A percentile compares a stretch with the other conserved stretches of the same genome.
Evolutionary conservation across 2,888 invertebrate species (phyloP).

Genomic region (Pterostichus niger): DNA sequence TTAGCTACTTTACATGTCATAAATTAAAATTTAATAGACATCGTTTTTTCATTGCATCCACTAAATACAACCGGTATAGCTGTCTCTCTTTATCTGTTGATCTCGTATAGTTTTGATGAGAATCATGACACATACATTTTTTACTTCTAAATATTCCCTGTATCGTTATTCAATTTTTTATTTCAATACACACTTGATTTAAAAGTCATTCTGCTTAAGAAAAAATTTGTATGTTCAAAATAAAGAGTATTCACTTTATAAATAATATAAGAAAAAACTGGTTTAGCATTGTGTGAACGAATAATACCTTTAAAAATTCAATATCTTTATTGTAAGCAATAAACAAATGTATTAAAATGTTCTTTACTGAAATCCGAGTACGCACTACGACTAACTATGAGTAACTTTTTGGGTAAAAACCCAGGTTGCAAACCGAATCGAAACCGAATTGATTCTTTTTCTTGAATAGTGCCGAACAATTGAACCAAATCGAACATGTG

Average conservation of each 20-base stretch:
- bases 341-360: neutral
- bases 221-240: neutral
- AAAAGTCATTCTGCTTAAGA: slow-evolving; percentile 42
- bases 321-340: neutral
- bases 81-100: slow-evolving; percentile 22
- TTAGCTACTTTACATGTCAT: slow-evolving; percentile 25
- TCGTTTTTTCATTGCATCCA: slow-evolving; percentile 4
- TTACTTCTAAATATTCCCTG: slow-evolving; percentile 23
- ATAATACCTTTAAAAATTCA: slow-evolving; percentile 25
- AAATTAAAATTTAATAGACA: slow-evolving; percentile 38
- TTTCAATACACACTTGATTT: slow-evolving; percentile 27
- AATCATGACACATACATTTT: slow-evolving; percentile 41
- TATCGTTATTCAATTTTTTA: slow-evolving; percentile 21
- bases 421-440: too few species aligned
- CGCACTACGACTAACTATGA: too few species aligned
- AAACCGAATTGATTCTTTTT: too few species aligned
- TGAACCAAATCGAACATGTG: too few species aligned
- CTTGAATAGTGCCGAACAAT: too few species aligned
- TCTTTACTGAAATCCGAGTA: too few species aligned
- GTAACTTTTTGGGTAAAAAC: too few species aligned
- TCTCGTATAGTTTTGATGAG: slow-evolving; percentile 32
- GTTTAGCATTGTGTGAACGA: neutral
- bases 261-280: slow-evolving; percentile 23
- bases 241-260: slow-evolving; percentile 25
- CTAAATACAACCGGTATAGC: slow-evolving; percentile 21